Conservation (phyloP, 2,888 invertebrate genomes). For the Stenoptilia bipunctidactyla region DNA sequence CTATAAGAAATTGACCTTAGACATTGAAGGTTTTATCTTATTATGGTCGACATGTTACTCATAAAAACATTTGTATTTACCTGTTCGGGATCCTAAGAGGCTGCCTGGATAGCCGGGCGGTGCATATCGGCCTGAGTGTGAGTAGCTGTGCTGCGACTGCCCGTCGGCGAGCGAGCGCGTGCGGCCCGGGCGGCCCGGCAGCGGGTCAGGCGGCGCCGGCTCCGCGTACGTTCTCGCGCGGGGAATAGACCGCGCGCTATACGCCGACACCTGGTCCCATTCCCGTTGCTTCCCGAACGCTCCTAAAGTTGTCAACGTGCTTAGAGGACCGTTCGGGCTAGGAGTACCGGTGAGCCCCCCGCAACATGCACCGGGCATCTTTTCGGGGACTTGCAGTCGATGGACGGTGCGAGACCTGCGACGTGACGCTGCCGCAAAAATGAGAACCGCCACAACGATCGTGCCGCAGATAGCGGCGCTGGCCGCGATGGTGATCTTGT, state of each 20-base stretch:
- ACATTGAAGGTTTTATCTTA: too few relatives aligned
- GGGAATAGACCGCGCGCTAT: slow-evolving; percentile 91
- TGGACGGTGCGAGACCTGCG: slow-evolving; percentile 84
- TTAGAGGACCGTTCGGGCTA: slow-evolving; percentile 83
- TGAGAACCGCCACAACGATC: slow-evolving; percentile 89
- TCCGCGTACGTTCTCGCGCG: slow-evolving; percentile 86
- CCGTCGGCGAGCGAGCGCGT: slow-evolving; percentile 88
- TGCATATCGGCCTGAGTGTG: slow-evolving; percentile 85
- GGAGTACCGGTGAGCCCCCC: slow-evolving; percentile 78
- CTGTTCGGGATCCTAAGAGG: slow-evolving; percentile 59
- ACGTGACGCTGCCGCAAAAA: slow-evolving; percentile 89
- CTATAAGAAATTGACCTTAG: too few relatives aligned
- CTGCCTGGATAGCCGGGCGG: slow-evolving; percentile 84
- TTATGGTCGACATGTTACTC: too few relatives aligned
- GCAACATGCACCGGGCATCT: slow-evolving; percentile 85
- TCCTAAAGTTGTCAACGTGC: slow-evolving; percentile 85
- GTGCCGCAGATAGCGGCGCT: slow-evolving; percentile 94
- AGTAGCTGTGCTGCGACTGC: slow-evolving; percentile 91
- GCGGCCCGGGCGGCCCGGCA: slow-evolving; percentile 83
- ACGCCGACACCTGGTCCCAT: slow-evolving; percentile 82
- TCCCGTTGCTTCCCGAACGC: slow-evolving; percentile 89
- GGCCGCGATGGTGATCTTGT: slow-evolving; percentile 94
- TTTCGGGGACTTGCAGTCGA: slow-evolving; percentile 76
- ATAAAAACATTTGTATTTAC: too few relatives aligned
- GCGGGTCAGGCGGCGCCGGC: slow-evolving; percentile 75